These are phyloP conservation scores for Menidia menidia DNA, from an alignment of 2,797 vertebrate species.

Conservation along the genomic window DNA sequence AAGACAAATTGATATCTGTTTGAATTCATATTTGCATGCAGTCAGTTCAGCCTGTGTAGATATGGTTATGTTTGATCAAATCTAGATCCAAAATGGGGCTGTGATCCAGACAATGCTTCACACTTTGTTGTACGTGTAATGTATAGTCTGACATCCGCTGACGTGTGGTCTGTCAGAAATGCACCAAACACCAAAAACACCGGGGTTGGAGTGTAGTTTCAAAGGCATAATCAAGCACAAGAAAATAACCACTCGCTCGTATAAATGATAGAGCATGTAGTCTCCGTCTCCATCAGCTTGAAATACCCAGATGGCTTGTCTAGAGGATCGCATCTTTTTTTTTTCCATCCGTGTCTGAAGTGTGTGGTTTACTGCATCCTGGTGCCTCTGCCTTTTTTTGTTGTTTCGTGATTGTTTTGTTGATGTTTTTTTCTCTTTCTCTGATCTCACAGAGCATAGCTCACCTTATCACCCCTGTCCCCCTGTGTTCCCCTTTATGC, in stretches of 20 bases:
- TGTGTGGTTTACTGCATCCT: slow-evolving; percentile 37
- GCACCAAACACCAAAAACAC: too few relatives aligned
- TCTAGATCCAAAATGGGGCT: background rate
- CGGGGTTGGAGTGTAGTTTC: slow-evolving; percentile 2
- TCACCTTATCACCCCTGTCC: slow-evolving; percentile 60
- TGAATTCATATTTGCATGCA: background rate
- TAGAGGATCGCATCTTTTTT: slow-evolving; percentile 44
- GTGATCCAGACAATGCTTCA: background rate
- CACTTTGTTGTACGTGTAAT: background rate
- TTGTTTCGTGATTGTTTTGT: slow-evolving; percentile 28
- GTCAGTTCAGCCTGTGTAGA: background rate
- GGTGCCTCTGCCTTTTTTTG: slow-evolving; percentile 47
- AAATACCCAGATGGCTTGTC: slow-evolving; percentile 61
- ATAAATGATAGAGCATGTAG: slow-evolving; percentile 49
- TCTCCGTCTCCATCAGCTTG: slow-evolving; percentile 34
- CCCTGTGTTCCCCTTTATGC: slow-evolving; percentile 53
- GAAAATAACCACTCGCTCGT: slow-evolving; percentile 29
- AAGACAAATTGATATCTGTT: too few relatives aligned
- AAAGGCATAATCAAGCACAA: slow-evolving; percentile 1
- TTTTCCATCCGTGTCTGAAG: slow-evolving; percentile 22
- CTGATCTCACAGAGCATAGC: slow-evolving; percentile 52
- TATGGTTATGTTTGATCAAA: background rate
- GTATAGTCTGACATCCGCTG: background rate
- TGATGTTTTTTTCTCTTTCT: slow-evolving; percentile 43
- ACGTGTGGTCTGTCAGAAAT: background rate